These are phyloP conservation scores for Halesus radiatus DNA, from an alignment of 1,140 invertebrate species.

Conservation along the genomic window DNA sequence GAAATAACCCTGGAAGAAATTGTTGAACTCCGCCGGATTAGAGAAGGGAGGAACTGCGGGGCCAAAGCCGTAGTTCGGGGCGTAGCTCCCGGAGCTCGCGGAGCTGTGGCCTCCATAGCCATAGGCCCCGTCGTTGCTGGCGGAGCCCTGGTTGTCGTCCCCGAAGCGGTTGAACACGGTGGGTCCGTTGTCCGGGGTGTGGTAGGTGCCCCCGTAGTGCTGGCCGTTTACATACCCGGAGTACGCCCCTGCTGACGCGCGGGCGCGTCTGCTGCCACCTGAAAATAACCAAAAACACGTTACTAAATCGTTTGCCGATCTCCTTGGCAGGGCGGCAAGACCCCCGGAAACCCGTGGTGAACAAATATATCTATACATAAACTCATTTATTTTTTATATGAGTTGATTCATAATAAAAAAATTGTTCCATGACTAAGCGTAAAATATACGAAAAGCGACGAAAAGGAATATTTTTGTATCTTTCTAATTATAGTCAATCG, in stretches of 20 bases:
- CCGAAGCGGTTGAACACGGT: slow-evolving; percentile 53
- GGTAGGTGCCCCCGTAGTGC: slow-evolving; percentile 49
- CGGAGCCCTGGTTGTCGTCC: slow-evolving; percentile 20
- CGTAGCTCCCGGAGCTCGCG: slow-evolving; percentile 14
- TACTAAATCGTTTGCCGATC: no score
- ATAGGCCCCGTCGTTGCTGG: background rate
- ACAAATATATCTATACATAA: no score
- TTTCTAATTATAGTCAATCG: no score
- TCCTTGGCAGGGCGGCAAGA: no score
- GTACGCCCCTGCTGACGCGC: slow-evolving; percentile 49
- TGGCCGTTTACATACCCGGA: slow-evolving; percentile 50
- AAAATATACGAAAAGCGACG: no score
- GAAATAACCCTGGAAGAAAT: slow-evolving; percentile 55
- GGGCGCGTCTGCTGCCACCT: slow-evolving; percentile 9
- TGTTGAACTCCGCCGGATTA: slow-evolving; percentile 49
- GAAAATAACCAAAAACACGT: slow-evolving; percentile 2
- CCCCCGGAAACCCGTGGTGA: no score
- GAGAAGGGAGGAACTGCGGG: slow-evolving; percentile 45
- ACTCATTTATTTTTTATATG: no score
- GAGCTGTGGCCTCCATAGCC: background rate
- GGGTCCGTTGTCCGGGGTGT: slow-evolving; percentile 48
- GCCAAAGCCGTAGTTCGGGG: slow-evolving; percentile 37
- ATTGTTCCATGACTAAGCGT: no score
- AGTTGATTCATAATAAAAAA: no score
- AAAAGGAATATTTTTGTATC: no score